These are phyloP conservation scores for Arremon aurantiirostris DNA, from an alignment of 2,797 vertebrate genomes.

Conservation along the genomic window DNA sequence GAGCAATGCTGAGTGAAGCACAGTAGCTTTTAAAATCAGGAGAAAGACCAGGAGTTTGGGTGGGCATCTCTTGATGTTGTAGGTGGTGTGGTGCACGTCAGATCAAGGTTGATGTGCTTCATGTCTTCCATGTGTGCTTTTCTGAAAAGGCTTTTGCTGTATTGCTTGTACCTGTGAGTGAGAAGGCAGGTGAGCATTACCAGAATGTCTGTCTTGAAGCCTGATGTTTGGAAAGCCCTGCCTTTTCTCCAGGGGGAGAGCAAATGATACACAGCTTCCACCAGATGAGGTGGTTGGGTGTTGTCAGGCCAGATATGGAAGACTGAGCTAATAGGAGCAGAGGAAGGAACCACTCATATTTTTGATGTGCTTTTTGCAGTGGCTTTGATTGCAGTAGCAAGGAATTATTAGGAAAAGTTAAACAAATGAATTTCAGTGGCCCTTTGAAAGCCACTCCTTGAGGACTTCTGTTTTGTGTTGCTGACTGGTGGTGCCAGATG, in stretches of 20 bases:
- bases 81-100: not conserved
- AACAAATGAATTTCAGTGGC: not conserved
- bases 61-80: not conserved
- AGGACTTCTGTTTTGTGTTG: not conserved
- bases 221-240: not conserved
- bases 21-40: not conserved
- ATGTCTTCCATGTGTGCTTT: fast-evolving
- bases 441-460: not conserved
- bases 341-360: not conserved
- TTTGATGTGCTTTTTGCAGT: not conserved
- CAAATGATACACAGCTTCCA: not conserved
- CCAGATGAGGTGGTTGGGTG: not conserved
- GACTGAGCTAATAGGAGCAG: not conserved
- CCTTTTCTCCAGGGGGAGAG: not conserved
- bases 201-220: not conserved
- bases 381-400: not conserved
- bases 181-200: not conserved
- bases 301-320: not conserved
- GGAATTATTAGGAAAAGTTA: not conserved
- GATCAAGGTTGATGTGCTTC: not conserved
- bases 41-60: not conserved
- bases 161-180: not conserved
- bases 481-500: not conserved
- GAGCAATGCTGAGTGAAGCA: not conserved
- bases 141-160: not conserved